Percentiles rank a stretch among this genome's conserved stretches.
These are phyloP conservation scores for Tinea semifulvella DNA, from an alignment of 2,888 invertebrate genomes.

Conservation along the genomic window DNA sequence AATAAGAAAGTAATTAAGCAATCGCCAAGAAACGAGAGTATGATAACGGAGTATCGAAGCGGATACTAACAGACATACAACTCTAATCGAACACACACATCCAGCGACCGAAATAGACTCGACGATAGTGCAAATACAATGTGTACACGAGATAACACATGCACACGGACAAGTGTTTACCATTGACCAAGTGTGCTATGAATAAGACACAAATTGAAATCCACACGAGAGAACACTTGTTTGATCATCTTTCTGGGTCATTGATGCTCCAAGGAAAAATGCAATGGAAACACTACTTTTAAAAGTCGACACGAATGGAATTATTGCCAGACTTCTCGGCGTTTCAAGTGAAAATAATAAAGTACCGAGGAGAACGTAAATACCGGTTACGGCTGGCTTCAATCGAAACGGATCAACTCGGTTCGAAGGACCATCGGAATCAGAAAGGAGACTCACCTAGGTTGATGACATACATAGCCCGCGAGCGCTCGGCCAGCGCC, in stretches of 20 bases:
- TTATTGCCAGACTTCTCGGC: no score
- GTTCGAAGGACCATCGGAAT: constrained; percentile 29
- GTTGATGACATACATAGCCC: constrained; percentile 67
- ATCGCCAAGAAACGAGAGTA: no score
- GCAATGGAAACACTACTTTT: no score
- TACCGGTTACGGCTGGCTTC: constrained; percentile 53
- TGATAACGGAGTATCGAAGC: constrained; percentile 45
- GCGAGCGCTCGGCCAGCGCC: constrained; percentile 64
- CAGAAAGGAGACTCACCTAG: constrained; percentile 54
- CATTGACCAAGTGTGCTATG: neutral
- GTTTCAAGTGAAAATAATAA: no score
- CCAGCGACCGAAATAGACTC: constrained; percentile 47
- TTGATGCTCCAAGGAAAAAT: neutral
- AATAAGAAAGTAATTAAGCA: no score
- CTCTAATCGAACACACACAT: constrained; percentile 29
- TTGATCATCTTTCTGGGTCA: constrained; percentile 18
- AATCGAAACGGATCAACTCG: constrained; percentile 32
- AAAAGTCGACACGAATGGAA: no score
- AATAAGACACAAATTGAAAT: neutral
- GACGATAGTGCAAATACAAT: constrained; percentile 48
- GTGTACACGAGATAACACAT: constrained; percentile 19
- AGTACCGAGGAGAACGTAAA: constrained; percentile 25
- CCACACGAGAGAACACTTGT: no score
- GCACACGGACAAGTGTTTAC: neutral
- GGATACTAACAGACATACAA: constrained; percentile 42